A percentile compares a stretch with the other conserved stretches of the same genome.
phyloP scores from a whole-genome alignment of 2,113 vertebrate genomes.

The Antechinus flavipes region DNA sequence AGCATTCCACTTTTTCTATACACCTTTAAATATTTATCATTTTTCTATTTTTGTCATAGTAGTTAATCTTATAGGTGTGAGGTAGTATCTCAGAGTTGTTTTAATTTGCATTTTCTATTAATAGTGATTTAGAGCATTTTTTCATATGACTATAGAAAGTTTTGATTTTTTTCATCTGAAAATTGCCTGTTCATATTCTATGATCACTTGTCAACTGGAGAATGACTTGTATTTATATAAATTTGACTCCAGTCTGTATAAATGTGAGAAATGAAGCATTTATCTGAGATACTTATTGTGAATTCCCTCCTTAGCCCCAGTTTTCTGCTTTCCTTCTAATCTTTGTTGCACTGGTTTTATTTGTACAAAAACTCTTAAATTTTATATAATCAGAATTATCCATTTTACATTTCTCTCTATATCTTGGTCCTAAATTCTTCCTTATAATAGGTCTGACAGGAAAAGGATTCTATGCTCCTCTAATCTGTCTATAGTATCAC shows the following conservation, averaged over 20 bases:
- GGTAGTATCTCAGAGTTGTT: neutral
- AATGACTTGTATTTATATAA: neutral
- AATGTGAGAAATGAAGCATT: neutral
- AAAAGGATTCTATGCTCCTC: too few species aligned
- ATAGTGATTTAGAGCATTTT: neutral
- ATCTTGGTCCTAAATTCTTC: too few species aligned
- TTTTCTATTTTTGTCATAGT: neutral
- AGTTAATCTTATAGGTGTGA: neutral
- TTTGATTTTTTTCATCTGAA: neutral
- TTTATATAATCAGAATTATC: too few species aligned
- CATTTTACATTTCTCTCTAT: too few species aligned
- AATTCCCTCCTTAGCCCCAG: neutral
- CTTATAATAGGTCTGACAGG: too few species aligned
- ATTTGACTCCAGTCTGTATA: neutral
- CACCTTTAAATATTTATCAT: neutral
- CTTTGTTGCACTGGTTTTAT: neutral
- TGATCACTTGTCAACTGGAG: neutral
- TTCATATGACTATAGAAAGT: neutral
- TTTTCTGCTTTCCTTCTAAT: neutral
- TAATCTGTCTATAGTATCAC: too few species aligned
- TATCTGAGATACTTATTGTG: neutral
- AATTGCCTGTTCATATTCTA: neutral
- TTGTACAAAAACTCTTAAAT: too few species aligned
- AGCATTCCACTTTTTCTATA: neutral
- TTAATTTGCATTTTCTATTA: neutral